Base-by-base conservation (phyloP, 2,888 invertebrate species). In the Scrobipalpa costella region DNA sequence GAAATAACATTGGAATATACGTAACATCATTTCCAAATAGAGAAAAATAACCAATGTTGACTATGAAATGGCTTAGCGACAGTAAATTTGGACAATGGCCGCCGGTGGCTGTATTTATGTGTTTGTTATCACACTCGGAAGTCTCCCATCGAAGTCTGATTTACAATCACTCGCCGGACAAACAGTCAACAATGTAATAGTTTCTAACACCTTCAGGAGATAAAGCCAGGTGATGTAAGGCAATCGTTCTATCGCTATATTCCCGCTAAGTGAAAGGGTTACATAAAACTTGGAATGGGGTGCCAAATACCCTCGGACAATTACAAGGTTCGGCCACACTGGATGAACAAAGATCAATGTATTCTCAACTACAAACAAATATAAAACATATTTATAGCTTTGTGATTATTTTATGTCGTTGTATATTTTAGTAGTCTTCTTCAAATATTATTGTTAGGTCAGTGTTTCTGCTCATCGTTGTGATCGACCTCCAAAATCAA, bases 61-160 rank as follows among this genome's bases (percentile, higher is more conserved):
- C 73, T 77, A 76, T 58, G 40, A 63, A 73, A 77, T 75, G 77
- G 77, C 76, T 80, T 77, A 76, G 77, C 78, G 80, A 75, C 81
- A 76, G 80, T 85, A 85, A 85, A 85, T 88, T 85, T 77, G 78
- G 80, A 81, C 83, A 86, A 84, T 85, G 82, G 85, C 80, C 77
- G 78, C 73, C 84, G 76, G 79, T 81, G 79, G 76, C 78, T 77
- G 74, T 85, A 85, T 88, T 88, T 87, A 88, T 88, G 86, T 83
- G 86, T 85, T 86, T 87, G 86, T 86, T 88, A 85, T 86, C 86
- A 85, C 80, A 73, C 80, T 81, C 78, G 78, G 83, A 81, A 82
- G 81, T 82, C 78, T 77, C 79, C 79, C 83, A 84, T 85, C 85
- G 81, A 78, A 77, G 77, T 75, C 82, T 85, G 86, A 86, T 86